Percentiles rank a stretch among this genome's conserved stretches.
phyloP scores from a whole-genome alignment of 2,113 vertebrate genomes.

The Megatriorchis doriae region DNA sequence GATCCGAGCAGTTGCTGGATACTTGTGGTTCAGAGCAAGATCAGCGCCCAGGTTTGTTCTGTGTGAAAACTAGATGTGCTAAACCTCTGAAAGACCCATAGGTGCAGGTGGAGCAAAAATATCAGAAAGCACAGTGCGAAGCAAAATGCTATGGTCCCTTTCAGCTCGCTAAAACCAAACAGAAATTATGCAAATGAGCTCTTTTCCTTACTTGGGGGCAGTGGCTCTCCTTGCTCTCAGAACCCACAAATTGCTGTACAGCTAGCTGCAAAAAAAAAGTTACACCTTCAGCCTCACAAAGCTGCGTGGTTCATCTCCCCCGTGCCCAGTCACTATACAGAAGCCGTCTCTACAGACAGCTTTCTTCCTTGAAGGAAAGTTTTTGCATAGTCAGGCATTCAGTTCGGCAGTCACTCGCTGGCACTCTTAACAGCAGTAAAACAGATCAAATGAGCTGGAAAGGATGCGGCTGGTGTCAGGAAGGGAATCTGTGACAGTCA shows the following conservation, averaged over 20 bases:
- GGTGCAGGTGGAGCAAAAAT: background rate
- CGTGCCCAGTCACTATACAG: background rate
- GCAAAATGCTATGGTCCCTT: background rate
- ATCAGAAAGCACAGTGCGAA: background rate
- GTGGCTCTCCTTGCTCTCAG: background rate
- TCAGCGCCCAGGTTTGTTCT: background rate
- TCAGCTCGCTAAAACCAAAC: background rate
- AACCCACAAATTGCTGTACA: background rate
- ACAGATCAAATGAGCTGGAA: background rate
- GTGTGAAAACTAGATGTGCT: background rate
- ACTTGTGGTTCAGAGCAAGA: background rate
- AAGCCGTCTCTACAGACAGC: background rate
- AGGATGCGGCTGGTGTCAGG: background rate
- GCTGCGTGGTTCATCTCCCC: background rate
- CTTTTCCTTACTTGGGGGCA: background rate
- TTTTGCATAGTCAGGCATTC: background rate
- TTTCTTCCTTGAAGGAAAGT: background rate
- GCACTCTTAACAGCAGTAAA: background rate
- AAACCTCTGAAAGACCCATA: background rate
- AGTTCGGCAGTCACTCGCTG: background rate
- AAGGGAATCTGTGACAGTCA: background rate
- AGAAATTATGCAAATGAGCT: background rate
- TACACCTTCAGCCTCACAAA: background rate
- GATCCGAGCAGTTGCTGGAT: background rate
- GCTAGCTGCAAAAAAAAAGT: background rate